Evolutionary conservation across 2,888 invertebrate genomes (phyloP), one percentile per base, ranked within the genome.

Genomic region (Belgica antarctica): DNA sequence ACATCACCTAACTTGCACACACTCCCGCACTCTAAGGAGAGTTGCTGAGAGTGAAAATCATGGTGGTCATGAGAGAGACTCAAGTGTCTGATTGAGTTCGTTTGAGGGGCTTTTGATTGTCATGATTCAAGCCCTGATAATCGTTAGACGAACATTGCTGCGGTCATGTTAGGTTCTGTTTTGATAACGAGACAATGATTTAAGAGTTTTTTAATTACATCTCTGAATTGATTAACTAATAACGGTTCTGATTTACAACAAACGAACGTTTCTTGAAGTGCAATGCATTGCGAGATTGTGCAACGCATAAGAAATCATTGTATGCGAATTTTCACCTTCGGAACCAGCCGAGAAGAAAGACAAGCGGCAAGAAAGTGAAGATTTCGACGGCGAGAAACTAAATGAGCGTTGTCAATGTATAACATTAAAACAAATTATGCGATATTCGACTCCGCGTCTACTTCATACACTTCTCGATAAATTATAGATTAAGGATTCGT

Each of bases 371-470:
- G 24, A 59, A 59, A 59, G 59, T 59, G 59, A 59, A 59, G 59
- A 59, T 59, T 27, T 22, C 46, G 41, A 41, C 63, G 41, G 41
- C 25, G 63, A 19, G 24, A 1, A 12, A 59, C 27, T 59, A 59
- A 68, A 68, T 52, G 22, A 52, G 68, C 47, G 17, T 68, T 17
- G 52, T 7, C 4, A 19, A 68, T 59, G 68, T 68, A 68, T 68
- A 68, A 31, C 19, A 68, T 68, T 68, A 68, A 12, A 68, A 68
- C 57, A 68, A 57, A 68, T 68, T 68, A 68, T 68, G 28, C 65
- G 46, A 10, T 59, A 27, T 19, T 59, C 27, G 25, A n/a, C 27
- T 12, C 27, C 59, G 25, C 27, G 59, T 59, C 59, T 41, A 27
- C 22, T 65, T 22, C 28, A 34, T 24, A 36, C 62, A 62, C 36